Evolutionary conservation across 2,797 vertebrate genomes (phyloP).

Genomic region (Myripristis jacobus): DNA sequence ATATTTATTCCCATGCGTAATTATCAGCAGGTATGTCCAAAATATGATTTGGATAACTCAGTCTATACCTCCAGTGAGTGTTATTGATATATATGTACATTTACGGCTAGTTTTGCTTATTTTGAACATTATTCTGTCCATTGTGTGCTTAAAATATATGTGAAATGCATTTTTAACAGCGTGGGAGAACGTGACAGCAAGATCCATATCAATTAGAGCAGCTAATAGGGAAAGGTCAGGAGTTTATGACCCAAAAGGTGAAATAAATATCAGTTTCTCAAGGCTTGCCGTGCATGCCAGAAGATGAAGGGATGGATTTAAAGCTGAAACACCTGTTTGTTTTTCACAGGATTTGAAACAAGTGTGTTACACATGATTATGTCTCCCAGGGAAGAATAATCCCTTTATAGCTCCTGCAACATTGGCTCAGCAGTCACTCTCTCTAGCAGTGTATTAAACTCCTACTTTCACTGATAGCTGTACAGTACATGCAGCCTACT

Average conservation of each 20-base stretch:
- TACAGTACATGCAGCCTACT: slow-evolving; percentile 63
- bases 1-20: neutral
- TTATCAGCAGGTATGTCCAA: neutral
- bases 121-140: too few relatives aligned
- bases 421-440: slow-evolving; percentile 64
- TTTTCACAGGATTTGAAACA: slow-evolving; percentile 77
- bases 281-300: slow-evolving; percentile 22
- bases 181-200: neutral
- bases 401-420: slow-evolving; percentile 73
- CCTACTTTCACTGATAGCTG: slow-evolving; percentile 63
- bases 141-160: too few relatives aligned
- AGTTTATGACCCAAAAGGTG: slow-evolving; percentile 5
- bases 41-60: neutral
- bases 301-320: slow-evolving; percentile 55
- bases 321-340: slow-evolving; percentile 78
- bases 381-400: slow-evolving; percentile 78
- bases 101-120: too few relatives aligned
- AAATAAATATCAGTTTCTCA: slow-evolving; percentile 14
- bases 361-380: slow-evolving; percentile 80
- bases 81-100: neutral
- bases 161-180: neutral
- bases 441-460: slow-evolving; percentile 72
- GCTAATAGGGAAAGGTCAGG: slow-evolving; percentile 1
- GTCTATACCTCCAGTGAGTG: neutral
- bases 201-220: neutral